Conservation (phyloP, 2,113 vertebrate species). For the Mus spicilegus region DNA sequence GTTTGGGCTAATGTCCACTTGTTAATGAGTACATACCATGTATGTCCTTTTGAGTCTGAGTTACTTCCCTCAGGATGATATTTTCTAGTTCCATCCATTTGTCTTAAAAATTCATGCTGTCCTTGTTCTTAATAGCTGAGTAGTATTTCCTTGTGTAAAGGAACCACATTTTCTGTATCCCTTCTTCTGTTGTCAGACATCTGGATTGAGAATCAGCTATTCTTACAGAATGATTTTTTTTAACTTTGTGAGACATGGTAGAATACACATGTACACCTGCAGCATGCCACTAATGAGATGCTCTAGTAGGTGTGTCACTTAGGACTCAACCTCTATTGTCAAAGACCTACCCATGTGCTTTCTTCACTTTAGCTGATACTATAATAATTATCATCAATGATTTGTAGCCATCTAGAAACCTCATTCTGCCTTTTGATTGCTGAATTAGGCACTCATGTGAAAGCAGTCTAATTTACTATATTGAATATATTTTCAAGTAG, state of each 20-base stretch:
- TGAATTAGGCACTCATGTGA: conserved; percentile 12
- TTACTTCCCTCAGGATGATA: no score
- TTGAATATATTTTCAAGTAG: conserved; percentile 41
- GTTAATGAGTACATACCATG: no score
- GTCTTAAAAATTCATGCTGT: no score
- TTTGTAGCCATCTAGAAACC: conserved; percentile 44
- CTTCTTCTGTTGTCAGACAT: no score
- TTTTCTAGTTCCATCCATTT: no score
- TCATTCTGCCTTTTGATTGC: conserved; percentile 52
- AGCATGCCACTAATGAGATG: background rate
- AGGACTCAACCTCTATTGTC: conserved; percentile 29
- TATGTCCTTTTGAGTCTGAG: no score
- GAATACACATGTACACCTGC: background rate
- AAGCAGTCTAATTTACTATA: conserved; percentile 47
- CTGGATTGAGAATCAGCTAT: background rate
- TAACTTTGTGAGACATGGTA: background rate
- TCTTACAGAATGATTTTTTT: background rate
- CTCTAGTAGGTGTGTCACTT: conserved; percentile 22
- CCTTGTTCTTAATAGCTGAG: no score
- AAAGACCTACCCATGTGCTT: conserved; percentile 22
- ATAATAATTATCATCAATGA: conserved; percentile 56
- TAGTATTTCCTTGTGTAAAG: no score
- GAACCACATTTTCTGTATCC: no score
- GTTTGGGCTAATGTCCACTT: no score
- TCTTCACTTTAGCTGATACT: background rate